Percentiles rank a stretch among this genome's conserved stretches.
phyloP scores from a whole-genome alignment of 2,113 vertebrate species.

The Sphyrna mokarran region DNA sequence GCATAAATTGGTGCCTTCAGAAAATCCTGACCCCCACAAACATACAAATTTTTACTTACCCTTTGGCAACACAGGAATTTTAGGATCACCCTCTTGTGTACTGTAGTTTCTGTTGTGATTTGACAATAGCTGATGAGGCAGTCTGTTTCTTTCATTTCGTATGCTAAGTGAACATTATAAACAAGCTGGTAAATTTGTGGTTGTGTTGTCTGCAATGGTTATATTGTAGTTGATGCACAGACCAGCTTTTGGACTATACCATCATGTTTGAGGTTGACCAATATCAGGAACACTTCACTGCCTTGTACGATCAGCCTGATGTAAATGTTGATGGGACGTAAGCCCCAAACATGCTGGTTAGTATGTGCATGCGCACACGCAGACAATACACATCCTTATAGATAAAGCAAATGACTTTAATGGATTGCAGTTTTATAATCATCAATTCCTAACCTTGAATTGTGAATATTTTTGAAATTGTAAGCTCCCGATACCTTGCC shows the following conservation, averaged over 20 bases:
- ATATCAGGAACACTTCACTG: neutral
- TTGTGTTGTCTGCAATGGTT: neutral
- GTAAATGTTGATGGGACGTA: too few species aligned
- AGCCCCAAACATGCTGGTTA: too few species aligned
- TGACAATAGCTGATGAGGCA: neutral
- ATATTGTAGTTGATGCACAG: too few species aligned
- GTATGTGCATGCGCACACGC: too few species aligned
- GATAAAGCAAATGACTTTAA: neutral
- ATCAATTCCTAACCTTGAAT: neutral
- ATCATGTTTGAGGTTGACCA: neutral
- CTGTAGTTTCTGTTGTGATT: neutral
- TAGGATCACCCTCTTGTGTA: neutral
- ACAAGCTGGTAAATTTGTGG: neutral
- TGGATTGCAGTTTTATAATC: neutral
- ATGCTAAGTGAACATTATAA: neutral
- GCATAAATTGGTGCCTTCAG: neutral
- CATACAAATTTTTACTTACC: neutral
- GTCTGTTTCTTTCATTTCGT: neutral
- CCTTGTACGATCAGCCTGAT: neutral
- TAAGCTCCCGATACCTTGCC: neutral
- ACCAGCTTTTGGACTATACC: too few species aligned
- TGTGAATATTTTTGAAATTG: neutral
- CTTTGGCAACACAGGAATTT: neutral
- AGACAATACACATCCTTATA: neutral
- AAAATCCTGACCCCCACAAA: neutral